Evolutionary conservation across 2,888 invertebrate genomes (phyloP).

Genomic region (Falcaria lacertinaria): DNA sequence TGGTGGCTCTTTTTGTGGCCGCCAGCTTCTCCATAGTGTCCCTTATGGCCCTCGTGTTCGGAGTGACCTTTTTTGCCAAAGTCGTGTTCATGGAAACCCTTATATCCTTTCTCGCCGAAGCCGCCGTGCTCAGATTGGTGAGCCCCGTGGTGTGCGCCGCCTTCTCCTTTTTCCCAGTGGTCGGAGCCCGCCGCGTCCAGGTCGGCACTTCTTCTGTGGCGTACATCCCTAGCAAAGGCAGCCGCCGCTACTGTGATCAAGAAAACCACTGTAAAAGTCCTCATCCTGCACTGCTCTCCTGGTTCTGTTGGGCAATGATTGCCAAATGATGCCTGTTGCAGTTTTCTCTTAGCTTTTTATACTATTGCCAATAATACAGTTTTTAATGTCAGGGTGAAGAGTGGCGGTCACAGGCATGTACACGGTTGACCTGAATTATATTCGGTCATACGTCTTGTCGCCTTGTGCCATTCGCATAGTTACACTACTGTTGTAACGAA

Average conservation of each 20-base stretch:
- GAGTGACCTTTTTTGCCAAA: conserved; percentile 86
- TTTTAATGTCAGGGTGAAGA: conserved; percentile 73
- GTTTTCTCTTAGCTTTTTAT: conserved; percentile 67
- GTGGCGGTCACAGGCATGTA: conserved; percentile 52
- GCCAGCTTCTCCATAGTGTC: conserved; percentile 79
- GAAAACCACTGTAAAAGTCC: conserved; percentile 48
- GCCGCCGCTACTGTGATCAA: conserved; percentile 63
- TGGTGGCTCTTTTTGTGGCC: conserved; percentile 83
- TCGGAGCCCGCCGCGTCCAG: conserved; percentile 72
- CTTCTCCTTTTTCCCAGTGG: conserved; percentile 78
- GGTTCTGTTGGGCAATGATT: conserved; percentile 61
- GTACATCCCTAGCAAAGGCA: conserved; percentile 68
- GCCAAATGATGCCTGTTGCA: conserved; percentile 68
- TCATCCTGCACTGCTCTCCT: conserved; percentile 56
- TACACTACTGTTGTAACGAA: not conserved
- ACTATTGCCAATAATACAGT: conserved; percentile 67
- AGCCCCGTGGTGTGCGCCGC: conserved; percentile 81
- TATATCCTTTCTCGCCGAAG: conserved; percentile 85
- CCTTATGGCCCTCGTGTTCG: conserved; percentile 82
- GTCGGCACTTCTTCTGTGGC: conserved; percentile 67
- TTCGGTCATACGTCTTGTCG: conserved; percentile 26
- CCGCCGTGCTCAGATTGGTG: conserved; percentile 82
- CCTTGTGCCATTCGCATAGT: conserved; percentile 3
- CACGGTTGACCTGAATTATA: conserved; percentile 58
- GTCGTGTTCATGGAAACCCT: conserved; percentile 82